phyloP scores from a whole-genome alignment of 2,113 vertebrate genomes.

The Cottus gobio region DNA sequence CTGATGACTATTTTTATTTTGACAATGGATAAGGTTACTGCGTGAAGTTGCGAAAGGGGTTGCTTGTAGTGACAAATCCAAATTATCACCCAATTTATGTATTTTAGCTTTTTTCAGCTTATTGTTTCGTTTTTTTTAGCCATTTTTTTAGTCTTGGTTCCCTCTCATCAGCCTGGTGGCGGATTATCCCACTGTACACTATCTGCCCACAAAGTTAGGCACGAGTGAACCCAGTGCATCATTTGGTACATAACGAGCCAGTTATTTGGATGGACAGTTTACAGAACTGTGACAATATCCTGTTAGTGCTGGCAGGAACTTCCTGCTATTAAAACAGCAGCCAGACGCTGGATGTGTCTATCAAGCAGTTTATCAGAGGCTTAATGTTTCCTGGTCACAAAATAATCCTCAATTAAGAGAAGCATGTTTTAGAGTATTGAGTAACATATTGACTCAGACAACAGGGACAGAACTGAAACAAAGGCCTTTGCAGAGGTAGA shows the following conservation, averaged over 20 bases:
- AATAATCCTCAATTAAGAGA: conserved; percentile 12
- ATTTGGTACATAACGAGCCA: not conserved
- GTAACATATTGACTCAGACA: conserved; percentile 2
- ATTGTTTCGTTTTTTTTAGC: not conserved
- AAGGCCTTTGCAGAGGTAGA: conserved; percentile 3
- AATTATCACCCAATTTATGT: not conserved
- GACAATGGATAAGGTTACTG: not conserved
- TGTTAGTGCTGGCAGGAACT: conserved; percentile 56
- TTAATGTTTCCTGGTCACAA: conserved; percentile 50
- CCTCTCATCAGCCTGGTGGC: not conserved
- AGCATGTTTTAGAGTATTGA: not conserved
- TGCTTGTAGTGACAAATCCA: not conserved
- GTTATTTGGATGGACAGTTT: conserved; percentile 7
- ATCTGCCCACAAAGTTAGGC: not conserved
- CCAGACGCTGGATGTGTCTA: conserved; percentile 42
- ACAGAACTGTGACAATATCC: conserved; percentile 51
- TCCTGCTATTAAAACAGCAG: conserved; percentile 72
- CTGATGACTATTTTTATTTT: not conserved
- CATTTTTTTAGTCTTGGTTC: not conserved
- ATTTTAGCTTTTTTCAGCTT: not conserved
- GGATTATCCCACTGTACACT: not conserved
- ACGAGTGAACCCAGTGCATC: no score
- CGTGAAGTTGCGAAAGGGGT: not conserved
- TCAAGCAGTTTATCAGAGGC: conserved; percentile 21
- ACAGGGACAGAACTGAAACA: conserved; percentile 1